Evolutionary conservation across 1,140 invertebrate genomes (phyloP).

Genomic region (Cyrtorhinus lividipennis): DNA sequence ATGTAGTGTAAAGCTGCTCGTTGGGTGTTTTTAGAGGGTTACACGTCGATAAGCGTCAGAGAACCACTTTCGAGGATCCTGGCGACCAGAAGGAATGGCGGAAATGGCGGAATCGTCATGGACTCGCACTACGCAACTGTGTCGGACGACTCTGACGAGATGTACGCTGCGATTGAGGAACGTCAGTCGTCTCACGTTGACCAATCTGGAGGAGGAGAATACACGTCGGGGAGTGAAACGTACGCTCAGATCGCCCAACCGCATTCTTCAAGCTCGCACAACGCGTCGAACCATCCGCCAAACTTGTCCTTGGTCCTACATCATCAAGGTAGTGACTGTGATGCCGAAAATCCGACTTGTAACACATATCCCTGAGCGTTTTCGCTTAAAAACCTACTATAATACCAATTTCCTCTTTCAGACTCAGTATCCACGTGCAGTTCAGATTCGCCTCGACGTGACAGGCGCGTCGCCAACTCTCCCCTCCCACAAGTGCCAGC

Average conservation of each 20-base stretch:
- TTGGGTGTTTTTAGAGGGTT: slow-evolving; percentile 64
- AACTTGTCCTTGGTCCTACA: neutral
- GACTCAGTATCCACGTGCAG: slow-evolving; percentile 63
- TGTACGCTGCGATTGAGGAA: slow-evolving; percentile 78
- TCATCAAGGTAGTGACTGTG: slow-evolving; percentile 17
- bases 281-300: slow-evolving; percentile 34
- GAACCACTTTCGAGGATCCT: slow-evolving; percentile 66
- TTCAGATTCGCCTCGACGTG: slow-evolving; percentile 65
- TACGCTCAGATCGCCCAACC: slow-evolving; percentile 64
- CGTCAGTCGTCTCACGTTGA: slow-evolving; percentile 25
- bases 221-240: slow-evolving; percentile 69
- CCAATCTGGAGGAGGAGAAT: slow-evolving; percentile 41
- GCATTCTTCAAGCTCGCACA: neutral
- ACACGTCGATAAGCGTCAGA: slow-evolving; percentile 77
- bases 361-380: no score
- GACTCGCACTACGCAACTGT: slow-evolving; percentile 69
- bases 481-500: slow-evolving; percentile 59
- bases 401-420: no score
- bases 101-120: slow-evolving; percentile 27
- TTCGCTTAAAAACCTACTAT: no score
- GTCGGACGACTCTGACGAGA: slow-evolving; percentile 77
- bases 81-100: slow-evolving; percentile 31
- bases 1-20: no score
- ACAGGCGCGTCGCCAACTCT: slow-evolving; percentile 73
- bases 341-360: no score